Evolutionary conservation across 2,888 invertebrate species (phyloP).

Genomic region (Schizotus pectinicornis): DNA sequence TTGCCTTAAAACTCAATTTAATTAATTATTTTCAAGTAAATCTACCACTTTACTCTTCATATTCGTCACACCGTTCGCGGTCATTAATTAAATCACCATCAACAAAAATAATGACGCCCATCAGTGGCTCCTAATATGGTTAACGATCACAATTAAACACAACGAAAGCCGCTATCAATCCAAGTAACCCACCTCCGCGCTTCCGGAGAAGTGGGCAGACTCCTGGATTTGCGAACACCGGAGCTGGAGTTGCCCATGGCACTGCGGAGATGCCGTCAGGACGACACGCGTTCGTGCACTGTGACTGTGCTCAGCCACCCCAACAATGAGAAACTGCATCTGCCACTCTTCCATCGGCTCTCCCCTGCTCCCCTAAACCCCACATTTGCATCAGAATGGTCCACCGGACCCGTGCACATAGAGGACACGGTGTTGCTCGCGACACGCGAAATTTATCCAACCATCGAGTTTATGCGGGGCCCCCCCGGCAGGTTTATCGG

Average conservation of each 20-base stretch:
- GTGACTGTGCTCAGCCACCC: constrained; percentile 34
- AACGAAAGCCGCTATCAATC: too few species aligned
- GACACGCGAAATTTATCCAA: constrained; percentile 29
- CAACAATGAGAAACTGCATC: constrained; percentile 48
- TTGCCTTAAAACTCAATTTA: not conserved
- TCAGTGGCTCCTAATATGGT: not conserved
- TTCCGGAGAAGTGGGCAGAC: constrained; percentile 75
- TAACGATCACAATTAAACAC: too few species aligned
- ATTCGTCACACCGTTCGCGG: not conserved
- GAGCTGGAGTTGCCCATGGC: constrained; percentile 55
- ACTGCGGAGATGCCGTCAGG: constrained; percentile 30
- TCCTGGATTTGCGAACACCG: constrained; percentile 64
- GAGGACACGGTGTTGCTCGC: constrained; percentile 2
- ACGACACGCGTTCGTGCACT: constrained; percentile 34
- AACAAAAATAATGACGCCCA: not conserved
- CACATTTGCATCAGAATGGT: constrained; percentile 51
- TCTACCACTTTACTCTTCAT: constrained; percentile 2
- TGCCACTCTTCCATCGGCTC: constrained; percentile 35
- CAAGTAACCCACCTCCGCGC: constrained; percentile 46
- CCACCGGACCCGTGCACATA: constrained; percentile 20
- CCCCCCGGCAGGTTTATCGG: not conserved
- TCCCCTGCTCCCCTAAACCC: constrained; percentile 43
- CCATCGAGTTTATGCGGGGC: not conserved
- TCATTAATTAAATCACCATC: not conserved
- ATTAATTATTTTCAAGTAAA: not conserved